Conservation (phyloP, 2,888 invertebrate species). For the Drosophila leonis region DNA sequence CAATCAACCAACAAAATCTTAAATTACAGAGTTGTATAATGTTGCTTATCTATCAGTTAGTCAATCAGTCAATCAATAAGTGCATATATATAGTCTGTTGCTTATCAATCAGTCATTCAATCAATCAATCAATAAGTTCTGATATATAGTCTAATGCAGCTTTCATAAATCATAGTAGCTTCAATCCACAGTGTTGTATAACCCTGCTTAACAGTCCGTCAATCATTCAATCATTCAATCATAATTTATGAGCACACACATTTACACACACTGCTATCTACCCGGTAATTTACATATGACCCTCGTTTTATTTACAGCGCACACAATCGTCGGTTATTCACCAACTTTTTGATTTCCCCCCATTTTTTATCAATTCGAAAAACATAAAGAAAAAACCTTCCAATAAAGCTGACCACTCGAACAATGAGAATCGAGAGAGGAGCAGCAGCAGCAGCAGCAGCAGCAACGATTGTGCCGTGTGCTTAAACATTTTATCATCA, state of each 20-base stretch:
- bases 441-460: background rate
- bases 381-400: conserved; percentile 45
- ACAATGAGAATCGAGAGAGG: conserved; percentile 6
- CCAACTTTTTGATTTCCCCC: conserved; percentile 3
- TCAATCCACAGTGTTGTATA: no score
- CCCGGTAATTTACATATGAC: background rate
- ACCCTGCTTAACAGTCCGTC: no score
- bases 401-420: conserved; percentile 50
- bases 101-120: no score
- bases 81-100: no score
- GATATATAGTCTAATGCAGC: no score
- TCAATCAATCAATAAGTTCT: no score
- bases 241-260: background rate
- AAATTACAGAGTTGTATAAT: background rate
- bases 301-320: conserved; percentile 11
- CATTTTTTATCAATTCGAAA: conserved; percentile 56
- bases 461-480: conserved; percentile 11
- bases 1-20: no score
- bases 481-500: conserved; percentile 67
- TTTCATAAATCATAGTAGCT: no score
- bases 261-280: background rate
- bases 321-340: conserved; percentile 27
- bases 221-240: background rate
- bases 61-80: background rate
- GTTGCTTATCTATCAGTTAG: no score